These are phyloP conservation scores for Anableps anableps DNA, from an alignment of 2,797 vertebrate species.

Conservation along the genomic window DNA sequence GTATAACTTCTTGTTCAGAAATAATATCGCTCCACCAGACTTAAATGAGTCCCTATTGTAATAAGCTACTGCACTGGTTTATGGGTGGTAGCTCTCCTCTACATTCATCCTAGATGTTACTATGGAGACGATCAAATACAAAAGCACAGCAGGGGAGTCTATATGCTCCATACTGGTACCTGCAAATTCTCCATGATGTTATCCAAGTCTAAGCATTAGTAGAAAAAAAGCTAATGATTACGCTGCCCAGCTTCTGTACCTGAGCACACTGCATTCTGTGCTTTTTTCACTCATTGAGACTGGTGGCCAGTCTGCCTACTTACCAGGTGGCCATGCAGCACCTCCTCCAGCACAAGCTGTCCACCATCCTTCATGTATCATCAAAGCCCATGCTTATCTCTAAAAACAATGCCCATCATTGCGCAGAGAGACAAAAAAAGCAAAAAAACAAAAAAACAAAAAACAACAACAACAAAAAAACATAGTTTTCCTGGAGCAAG, in stretches of 20 bases:
- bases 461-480: too few relatives aligned
- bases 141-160: background rate
- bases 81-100: background rate
- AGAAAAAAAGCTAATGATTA: background rate
- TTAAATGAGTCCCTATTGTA: background rate
- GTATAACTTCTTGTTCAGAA: background rate
- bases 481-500: too few relatives aligned
- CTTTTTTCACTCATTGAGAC: background rate
- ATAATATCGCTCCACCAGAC: background rate
- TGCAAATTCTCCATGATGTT: background rate
- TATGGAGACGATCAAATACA: background rate
- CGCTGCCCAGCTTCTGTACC: background rate
- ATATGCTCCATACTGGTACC: background rate
- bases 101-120: background rate
- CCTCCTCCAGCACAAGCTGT: background rate
- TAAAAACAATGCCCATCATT: background rate
- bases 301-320: background rate
- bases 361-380: background rate
- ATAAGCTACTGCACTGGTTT: background rate
- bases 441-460: too few relatives aligned
- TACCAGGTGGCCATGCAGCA: background rate
- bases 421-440: background rate
- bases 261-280: background rate
- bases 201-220: background rate
- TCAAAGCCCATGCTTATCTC: background rate